Evolutionary conservation across 35 echinoderm and acorn worm genomes (phyloP), one percentile per base, ranked within the genome.

Genomic region (Apostichopus parvimensis): DNA sequence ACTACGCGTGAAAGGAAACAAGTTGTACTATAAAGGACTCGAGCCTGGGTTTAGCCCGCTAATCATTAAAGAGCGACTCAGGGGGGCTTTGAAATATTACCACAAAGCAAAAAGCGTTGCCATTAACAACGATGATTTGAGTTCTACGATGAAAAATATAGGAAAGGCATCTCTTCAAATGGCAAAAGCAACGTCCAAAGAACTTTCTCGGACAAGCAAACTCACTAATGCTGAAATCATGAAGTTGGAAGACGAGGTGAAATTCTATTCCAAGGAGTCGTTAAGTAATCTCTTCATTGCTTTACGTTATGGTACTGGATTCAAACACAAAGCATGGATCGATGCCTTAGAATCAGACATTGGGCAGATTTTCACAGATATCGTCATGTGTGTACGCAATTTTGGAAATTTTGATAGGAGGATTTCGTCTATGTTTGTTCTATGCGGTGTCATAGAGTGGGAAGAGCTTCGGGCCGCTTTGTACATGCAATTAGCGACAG

Each of bases 71-170:
- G 86, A 72, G 7, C 15, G 86, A 21, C 62, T 88, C 5, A 72
- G 0, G 6, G 15, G 54, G 52, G 86, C 86, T 57, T 24, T 88
- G 86, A 88, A 88, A 73, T 88, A 88, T 72, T 88, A 88, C 62
- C 72, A 88, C 62, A n/a, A 88, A 21, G 86, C 86, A 68, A 88
- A 62, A 15, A 72, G 23, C 8, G 11, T 10, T 54, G 21, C 86
- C 2, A 21, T 52, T 8, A 73, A 52, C 15, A 23, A 21, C 18
- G 61, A 88, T 68, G 86, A 88, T 22, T 21, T 75, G 21, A 73
- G 61, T 21, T 88, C 86, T 68, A 8, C 61, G 18, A n/a, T 73
- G 10, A 88, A 88, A 64, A 88, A 88, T 52, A 88, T 88, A 20
- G 86, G 86, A 9, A 88, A 88, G 86, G 62, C 86, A 9, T 17